These are phyloP conservation scores for Mormyrops attenuatus DNA, from an alignment of 2,797 vertebrate species.

Conservation along the genomic window DNA sequence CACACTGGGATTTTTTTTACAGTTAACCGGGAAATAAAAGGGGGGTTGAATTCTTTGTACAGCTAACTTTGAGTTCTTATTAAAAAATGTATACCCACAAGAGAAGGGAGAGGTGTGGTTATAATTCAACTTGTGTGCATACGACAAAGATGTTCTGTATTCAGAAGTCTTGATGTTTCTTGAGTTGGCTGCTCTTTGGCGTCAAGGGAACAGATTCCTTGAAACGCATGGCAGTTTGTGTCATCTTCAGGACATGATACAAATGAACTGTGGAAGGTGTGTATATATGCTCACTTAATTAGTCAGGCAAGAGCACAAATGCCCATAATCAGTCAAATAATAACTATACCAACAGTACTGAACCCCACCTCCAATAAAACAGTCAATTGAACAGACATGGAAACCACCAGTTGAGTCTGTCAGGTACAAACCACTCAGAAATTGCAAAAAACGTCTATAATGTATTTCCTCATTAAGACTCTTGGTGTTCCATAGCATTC, in stretches of 20 bases:
- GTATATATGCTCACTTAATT: neutral
- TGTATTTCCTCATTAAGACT: neutral
- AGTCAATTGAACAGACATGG: neutral
- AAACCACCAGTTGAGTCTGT: neutral
- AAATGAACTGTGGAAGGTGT: neutral
- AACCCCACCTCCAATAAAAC: neutral
- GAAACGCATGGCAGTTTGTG: neutral
- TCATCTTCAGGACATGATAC: neutral
- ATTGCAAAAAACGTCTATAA: neutral
- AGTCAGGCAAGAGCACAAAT: neutral
- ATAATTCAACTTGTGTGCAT: neutral
- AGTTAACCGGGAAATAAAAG: neutral
- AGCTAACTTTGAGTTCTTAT: neutral
- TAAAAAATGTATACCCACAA: neutral
- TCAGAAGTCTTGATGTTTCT: neutral
- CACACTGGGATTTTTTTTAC: neutral
- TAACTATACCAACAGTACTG: neutral
- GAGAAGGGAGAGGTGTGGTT: neutral
- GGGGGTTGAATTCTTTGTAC: neutral
- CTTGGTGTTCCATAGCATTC: neutral
- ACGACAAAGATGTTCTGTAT: neutral
- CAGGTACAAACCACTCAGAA: neutral
- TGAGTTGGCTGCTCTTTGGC: neutral
- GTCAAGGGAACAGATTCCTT: neutral
- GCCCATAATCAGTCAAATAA: neutral